phyloP scores from a whole-genome alignment of 2,113 vertebrate genomes.

The Todiramphus saurophagus region DNA sequence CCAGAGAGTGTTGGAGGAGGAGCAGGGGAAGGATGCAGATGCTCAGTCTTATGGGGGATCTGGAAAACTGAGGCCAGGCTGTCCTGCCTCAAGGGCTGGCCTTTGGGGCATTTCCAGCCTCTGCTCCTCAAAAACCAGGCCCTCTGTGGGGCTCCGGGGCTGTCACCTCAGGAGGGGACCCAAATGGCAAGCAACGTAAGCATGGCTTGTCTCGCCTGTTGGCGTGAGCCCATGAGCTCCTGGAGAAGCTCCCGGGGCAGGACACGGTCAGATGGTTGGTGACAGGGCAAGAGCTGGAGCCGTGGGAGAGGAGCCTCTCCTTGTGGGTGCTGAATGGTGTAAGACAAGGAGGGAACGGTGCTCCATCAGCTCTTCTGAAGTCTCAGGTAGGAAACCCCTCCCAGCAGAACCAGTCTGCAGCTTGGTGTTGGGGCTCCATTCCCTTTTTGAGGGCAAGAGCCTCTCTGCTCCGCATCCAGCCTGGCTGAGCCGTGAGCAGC shows the following conservation, averaged over 20 bases:
- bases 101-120: fast-evolving
- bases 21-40: neutral
- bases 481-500: neutral
- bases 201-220: neutral
- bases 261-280: neutral
- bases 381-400: neutral
- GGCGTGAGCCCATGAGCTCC: neutral
- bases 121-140: neutral
- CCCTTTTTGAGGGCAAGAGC: neutral
- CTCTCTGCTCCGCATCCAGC: neutral
- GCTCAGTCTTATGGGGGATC: neutral
- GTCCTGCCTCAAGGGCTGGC: neutral
- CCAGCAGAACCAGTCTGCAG: neutral
- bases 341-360: neutral
- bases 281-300: neutral
- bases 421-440: neutral
- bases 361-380: neutral
- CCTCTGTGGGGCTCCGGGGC: fast-evolving
- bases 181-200: neutral
- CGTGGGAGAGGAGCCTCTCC: neutral
- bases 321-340: neutral
- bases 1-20: neutral
- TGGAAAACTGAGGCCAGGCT: neutral
- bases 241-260: neutral
- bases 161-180: neutral